Base-by-base conservation (phyloP, 2,888 invertebrate genomes). In the Hydrotaea cyrtoneurina region DNA sequence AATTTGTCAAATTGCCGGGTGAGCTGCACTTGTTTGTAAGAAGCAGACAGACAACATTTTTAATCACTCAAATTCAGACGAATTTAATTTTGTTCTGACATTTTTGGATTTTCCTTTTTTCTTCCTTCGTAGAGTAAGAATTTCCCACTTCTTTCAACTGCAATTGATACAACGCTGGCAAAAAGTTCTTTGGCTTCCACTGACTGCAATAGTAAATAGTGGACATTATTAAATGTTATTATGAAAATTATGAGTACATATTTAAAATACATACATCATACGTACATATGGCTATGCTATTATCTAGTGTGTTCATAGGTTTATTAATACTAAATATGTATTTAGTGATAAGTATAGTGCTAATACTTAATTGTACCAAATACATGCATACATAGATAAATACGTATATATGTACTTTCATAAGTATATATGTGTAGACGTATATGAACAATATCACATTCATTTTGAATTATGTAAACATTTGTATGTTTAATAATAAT, bases 361-460 rank as follows among this genome's bases (percentile, higher is more conserved):
- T 31, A 31, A 31, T 31, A 31, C 31, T 31, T 31, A 31, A 7
- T 31, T 7, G 31, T 31, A n/a, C 7, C 31, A 62, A 39, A 59
- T 78, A 55, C n/a, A 75, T 64, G 83, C 78, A 21, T 77, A 59
- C 57, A 69, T 64, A 85, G 78, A 39, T 80, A 66, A 43, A 69
- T 71, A 66, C n/a, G 31, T 36, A 19, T n/a, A n/a, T 39, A 69
- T 2, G 43, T 66, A 10, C 11, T 17, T 39, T 19, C 19, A 11
- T 83, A 55, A 39, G 53, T 78, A 80, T 82, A 17, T 43, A 76
- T 66, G 77, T 78, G 57, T 80, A n/a, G 62, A 78, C 39, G 31
- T 62, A 17, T 59, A 39, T 73, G 78, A 50, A 73, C 59, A 59
- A 26, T 59, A 23, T 26, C 15, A 26, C 59, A 59, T 59, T 59